A percentile compares a stretch with the other conserved stretches of the same genome.
Conservation (phyloP, 2,113 vertebrate genomes). For the Ceyx cyanopectus region DNA sequence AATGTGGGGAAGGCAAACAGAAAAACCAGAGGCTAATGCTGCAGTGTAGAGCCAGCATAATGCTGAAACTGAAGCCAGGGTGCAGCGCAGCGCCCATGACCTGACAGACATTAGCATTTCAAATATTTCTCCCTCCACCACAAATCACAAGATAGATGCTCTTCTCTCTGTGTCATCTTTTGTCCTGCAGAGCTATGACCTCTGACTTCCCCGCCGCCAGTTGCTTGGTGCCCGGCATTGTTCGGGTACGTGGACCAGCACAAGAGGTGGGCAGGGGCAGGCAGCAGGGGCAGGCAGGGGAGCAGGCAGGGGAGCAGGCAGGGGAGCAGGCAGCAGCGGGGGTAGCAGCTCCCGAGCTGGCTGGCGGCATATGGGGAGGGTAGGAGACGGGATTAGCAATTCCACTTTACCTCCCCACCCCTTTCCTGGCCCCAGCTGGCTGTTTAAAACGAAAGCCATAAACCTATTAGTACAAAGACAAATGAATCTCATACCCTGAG, state of each 20-base stretch:
- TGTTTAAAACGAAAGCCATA: constrained; percentile 48
- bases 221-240: background rate
- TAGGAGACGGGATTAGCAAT: background rate
- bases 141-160: background rate
- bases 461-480: constrained; percentile 59
- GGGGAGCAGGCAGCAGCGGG: background rate
- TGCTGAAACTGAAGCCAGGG: background rate
- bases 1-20: background rate
- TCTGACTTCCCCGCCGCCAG: background rate
- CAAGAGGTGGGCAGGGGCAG: background rate
- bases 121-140: background rate
- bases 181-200: background rate
- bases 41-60: background rate
- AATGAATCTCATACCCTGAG: constrained; percentile 45
- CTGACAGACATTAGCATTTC: background rate
- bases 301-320: background rate
- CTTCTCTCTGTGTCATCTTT: background rate
- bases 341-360: background rate
- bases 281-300: background rate
- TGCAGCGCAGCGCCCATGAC: fast-evolving
- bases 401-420: background rate
- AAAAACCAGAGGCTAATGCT: background rate
- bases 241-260: background rate
- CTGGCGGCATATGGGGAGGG: constrained; percentile 33
- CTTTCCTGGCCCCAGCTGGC: background rate